A percentile compares a stretch with the other conserved stretches of the same genome.
phyloP scores from a whole-genome alignment of 2,888 invertebrate species.

The Drosophila prolongata region DNA sequence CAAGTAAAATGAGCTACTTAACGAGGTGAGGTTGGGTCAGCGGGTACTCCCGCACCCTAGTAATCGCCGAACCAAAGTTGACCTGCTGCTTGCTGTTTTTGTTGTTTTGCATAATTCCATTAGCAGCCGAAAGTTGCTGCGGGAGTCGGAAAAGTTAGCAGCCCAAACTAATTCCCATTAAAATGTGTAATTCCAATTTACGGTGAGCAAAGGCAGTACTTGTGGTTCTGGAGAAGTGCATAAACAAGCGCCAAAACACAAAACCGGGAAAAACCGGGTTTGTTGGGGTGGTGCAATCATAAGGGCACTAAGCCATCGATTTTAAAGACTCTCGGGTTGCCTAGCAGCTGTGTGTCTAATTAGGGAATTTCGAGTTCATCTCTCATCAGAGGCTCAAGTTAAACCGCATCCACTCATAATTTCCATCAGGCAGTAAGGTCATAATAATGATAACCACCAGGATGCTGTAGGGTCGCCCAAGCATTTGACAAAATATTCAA shows the following conservation, averaged over 20 bases:
- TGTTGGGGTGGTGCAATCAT: conserved; percentile 4
- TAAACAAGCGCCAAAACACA: conserved; percentile 1
- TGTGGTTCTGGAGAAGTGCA: conserved; percentile 18
- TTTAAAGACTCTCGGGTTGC: conserved; percentile 16
- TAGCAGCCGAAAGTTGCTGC: conserved; percentile 50
- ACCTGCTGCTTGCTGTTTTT: conserved; percentile 53
- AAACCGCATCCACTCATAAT: conserved; percentile 26
- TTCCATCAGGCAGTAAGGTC: conserved; percentile 6
- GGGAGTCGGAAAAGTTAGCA: conserved; percentile 57
- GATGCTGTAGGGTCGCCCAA: conserved; percentile 14
- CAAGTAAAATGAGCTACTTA: conserved; percentile 71
- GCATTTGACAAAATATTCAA: conserved; percentile 33
- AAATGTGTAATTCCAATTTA: conserved; percentile 69
- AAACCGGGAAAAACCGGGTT: neutral
- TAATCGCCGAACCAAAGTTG: conserved; percentile 33
- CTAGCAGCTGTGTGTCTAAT: conserved; percentile 27
- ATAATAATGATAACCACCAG: conserved; percentile 18
- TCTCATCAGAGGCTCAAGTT: neutral
- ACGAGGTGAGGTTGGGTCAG: conserved; percentile 5
- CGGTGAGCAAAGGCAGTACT: conserved; percentile 14
- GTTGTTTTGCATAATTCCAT: conserved; percentile 69
- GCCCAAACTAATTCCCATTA: conserved; percentile 72
- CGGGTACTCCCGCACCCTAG: neutral
- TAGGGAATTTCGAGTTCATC: conserved; percentile 5
- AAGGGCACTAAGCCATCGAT: conserved; percentile 6